Evolutionary conservation across 2,797 vertebrate genomes (phyloP).

Genomic region (Prunella strophiata): DNA sequence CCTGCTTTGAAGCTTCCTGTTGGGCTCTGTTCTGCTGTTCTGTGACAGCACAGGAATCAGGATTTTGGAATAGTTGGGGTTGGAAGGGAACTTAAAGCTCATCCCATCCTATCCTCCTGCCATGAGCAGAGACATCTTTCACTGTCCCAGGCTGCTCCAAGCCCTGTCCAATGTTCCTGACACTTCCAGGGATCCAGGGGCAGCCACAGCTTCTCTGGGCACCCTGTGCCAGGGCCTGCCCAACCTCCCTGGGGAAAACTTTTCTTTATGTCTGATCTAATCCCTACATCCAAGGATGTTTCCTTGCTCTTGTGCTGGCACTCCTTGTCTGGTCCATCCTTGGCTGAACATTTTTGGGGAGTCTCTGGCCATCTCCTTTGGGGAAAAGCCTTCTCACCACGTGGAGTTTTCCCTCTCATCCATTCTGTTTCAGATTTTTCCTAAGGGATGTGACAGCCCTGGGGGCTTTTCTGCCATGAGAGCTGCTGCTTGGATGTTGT

Average conservation of each 20-base stretch:
- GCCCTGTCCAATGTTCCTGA: not conserved
- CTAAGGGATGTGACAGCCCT: accelerated
- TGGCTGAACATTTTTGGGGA: not conserved
- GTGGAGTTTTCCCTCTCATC: not conserved
- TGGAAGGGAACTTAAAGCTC: not conserved
- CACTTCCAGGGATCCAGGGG: not conserved
- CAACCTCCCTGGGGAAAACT: not conserved
- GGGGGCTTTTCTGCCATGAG: not conserved
- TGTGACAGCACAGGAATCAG: not conserved
- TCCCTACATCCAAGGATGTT: not conserved
- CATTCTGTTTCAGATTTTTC: not conserved
- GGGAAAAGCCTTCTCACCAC: not conserved
- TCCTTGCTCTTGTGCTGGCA: not conserved
- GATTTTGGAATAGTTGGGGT: not conserved
- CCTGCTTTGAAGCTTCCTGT: not conserved
- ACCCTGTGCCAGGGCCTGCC: not conserved
- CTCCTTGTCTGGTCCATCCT: not conserved
- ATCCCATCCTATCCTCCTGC: not conserved
- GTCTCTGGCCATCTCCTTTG: not conserved
- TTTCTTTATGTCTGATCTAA: not conserved
- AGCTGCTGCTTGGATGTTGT: not conserved
- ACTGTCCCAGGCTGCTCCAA: not conserved
- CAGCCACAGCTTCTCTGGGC: not conserved
- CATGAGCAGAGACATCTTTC: not conserved
- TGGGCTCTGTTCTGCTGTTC: not conserved